Evolutionary conservation across 2,888 invertebrate species (phyloP), one percentile per base, ranked within the genome.

Genomic region (Molorchus minor): DNA sequence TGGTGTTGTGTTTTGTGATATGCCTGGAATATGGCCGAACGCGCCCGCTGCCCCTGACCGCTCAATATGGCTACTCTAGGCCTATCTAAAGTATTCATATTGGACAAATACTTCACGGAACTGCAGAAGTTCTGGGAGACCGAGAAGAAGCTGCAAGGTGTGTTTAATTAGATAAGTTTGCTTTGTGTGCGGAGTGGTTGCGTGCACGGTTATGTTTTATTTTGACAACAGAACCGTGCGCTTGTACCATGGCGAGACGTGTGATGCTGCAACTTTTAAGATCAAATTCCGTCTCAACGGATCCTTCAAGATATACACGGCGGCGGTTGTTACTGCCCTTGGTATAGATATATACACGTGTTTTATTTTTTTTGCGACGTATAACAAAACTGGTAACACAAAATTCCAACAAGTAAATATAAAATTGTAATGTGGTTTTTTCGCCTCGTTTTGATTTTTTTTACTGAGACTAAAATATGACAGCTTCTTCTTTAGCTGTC

Each of bases 71-170:
- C 95, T 87, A 94, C 94, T 83, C 88, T 95, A 85, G 95, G 95
- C 86, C 91, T 95, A 77, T 94, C 94, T 81, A 96, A 96, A 87
- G 95, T 95, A 83, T 96, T 95, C 88, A 96, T 96, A 82, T 88
- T 96, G 87, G 96, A 96, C 89, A 96, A 96, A 83, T 96, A 96
- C 84, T 96, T 96, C 84, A 94, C 94, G 72, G 96, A 96, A 84
- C 86, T 96, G 82, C 94, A 94, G 82, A 96, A 96, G 85, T 94
- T 95, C 85, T 94, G 95, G 93, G 94, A 95, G 84, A 94, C 94
- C 65, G 96, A 96, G 83, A 94, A 95, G 85, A 94, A 94, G 84
- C 86, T 94, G 79, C 93, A 94, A 90, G 96, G 96, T 95, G 88
- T 87, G 87, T 65, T 56, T 43, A 51, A 44, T 54, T 20, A 44